A percentile compares a stretch with the other conserved stretches of the same genome.
Evolutionary conservation across 2,113 vertebrate genomes (phyloP).

Genomic region (Coryphaenoides rupestris): DNA sequence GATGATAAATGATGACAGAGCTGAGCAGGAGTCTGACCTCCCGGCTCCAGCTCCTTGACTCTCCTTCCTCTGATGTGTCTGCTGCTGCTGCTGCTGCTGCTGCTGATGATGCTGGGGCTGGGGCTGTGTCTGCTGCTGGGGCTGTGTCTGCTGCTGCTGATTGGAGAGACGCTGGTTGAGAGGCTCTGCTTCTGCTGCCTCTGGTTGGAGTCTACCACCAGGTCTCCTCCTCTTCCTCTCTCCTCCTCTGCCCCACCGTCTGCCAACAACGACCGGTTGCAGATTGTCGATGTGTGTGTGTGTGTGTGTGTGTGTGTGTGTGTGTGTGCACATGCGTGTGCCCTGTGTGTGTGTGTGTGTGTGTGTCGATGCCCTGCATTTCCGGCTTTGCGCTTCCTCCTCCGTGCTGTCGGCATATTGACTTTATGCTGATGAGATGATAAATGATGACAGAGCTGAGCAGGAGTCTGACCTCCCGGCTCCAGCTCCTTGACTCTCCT

Average conservation of each 20-base stretch:
- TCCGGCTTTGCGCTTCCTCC: conserved; percentile 20
- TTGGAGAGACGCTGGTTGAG: too few species aligned
- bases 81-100: neutral
- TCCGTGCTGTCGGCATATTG: conserved; percentile 23
- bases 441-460: conserved; percentile 20
- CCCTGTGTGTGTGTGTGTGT: too few species aligned
- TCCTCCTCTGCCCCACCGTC: too few species aligned
- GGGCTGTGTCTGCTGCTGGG: conserved; percentile 2
- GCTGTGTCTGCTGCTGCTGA: too few species aligned
- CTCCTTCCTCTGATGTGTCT: conserved; percentile 9
- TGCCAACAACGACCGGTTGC: too few species aligned
- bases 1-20: conserved; percentile 33
- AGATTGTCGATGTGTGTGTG: too few species aligned
- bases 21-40: conserved; percentile 1
- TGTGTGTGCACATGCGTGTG: too few species aligned
- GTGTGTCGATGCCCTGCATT: neutral
- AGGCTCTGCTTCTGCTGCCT: too few species aligned
- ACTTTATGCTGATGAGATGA: conserved; percentile 49
- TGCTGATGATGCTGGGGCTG: too few species aligned
- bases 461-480: conserved; percentile 2
- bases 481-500: neutral
- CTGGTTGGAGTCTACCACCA: too few species aligned
- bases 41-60: neutral
- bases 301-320: too few species aligned
- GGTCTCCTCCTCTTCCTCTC: too few species aligned